Evolutionary conservation across 2,888 invertebrate species (phyloP).

Genomic region (Leptinotarsa peninsularis): DNA sequence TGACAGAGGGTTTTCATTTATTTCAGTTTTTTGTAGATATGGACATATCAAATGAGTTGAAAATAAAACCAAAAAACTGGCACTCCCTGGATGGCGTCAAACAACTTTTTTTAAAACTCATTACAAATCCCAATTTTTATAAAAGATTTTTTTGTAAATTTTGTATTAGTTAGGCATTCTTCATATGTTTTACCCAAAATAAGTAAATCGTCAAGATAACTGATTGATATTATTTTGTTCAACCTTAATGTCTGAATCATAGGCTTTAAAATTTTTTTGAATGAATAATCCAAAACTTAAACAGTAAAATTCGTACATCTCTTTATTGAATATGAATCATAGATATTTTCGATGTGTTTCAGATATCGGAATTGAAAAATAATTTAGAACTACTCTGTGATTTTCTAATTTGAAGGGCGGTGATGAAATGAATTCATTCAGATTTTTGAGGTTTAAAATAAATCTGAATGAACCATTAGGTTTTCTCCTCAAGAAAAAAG

Average conservation of each 20-base stretch:
- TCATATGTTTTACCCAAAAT: slow-evolving; percentile 10
- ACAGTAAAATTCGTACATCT: slow-evolving; percentile 24
- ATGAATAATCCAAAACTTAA: slow-evolving; percentile 15
- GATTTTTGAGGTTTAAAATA: slow-evolving; percentile 3
- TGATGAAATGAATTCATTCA: slow-evolving; percentile 4
- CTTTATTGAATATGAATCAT: slow-evolving; percentile 18
- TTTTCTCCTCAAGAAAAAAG: slow-evolving; percentile 32
- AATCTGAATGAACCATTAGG: slow-evolving; percentile 25
- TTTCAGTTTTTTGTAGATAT: slow-evolving; percentile 20
- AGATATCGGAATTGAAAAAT: background rate
- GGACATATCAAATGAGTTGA: slow-evolving; percentile 13
- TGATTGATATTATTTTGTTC: slow-evolving; percentile 5
- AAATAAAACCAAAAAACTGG: slow-evolving; percentile 23
- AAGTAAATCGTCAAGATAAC: slow-evolving; percentile 25
- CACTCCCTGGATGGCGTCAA: background rate
- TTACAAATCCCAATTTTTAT: slow-evolving; percentile 20
- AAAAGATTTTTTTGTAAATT: background rate
- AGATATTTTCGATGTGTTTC: slow-evolving; percentile 23
- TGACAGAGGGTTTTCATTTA: background rate
- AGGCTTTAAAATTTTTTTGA: background rate
- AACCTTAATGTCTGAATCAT: slow-evolving; percentile 8
- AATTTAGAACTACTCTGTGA: background rate
- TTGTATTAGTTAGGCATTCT: background rate
- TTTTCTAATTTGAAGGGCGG: background rate
- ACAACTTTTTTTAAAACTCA: slow-evolving; percentile 25